A percentile compares a stretch with the other conserved stretches of the same genome.
These are phyloP conservation scores for Argopecten irradians DNA, from an alignment of 1,140 invertebrate species.

Conservation along the genomic window DNA sequence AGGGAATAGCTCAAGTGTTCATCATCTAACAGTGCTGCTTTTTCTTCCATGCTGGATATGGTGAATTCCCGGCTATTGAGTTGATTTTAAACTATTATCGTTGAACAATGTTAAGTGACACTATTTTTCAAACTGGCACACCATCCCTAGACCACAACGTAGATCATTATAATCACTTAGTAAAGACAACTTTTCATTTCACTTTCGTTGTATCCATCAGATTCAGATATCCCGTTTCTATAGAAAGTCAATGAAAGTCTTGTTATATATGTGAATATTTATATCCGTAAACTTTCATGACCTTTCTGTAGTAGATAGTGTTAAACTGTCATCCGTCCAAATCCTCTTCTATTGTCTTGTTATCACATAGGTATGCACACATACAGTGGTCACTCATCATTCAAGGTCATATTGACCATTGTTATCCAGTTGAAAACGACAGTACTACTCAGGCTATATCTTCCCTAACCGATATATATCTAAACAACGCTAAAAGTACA, in stretches of 20 bases:
- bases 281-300: neutral
- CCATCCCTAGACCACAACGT: no score
- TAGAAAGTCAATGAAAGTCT: no score
- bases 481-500: neutral
- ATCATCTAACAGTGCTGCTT: neutral
- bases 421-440: neutral
- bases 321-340: neutral
- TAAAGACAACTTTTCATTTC: no score
- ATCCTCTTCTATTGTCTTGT: neutral
- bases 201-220: no score
- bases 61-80: neutral
- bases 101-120: neutral
- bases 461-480: neutral
- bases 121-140: neutral
- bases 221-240: no score
- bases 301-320: neutral
- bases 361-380: neutral
- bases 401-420: neutral
- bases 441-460: neutral
- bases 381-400: neutral
- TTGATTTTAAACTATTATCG: neutral
- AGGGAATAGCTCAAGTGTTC: neutral
- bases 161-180: no score
- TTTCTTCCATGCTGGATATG: slow-evolving; percentile 26
- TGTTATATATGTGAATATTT: neutral